Evolutionary conservation across 2,888 invertebrate genomes (phyloP).

Genomic region (Xanthorhoe designata): DNA sequence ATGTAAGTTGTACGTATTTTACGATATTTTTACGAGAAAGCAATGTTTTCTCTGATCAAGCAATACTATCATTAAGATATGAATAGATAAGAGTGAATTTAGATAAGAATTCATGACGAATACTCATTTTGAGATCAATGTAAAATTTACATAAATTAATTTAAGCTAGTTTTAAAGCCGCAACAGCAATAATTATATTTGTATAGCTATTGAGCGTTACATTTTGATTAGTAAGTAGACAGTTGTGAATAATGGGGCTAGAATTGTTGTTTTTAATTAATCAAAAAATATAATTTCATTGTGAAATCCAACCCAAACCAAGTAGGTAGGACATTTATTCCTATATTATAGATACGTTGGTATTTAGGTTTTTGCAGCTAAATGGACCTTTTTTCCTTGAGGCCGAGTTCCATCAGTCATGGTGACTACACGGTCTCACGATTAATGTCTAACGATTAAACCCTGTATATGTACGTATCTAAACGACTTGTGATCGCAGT

Average conservation of each 20-base stretch:
- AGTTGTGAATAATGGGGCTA: slow-evolving; percentile 80
- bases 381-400: not conserved
- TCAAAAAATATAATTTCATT: slow-evolving; percentile 70
- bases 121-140: slow-evolving; percentile 83
- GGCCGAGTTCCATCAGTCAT: not conserved
- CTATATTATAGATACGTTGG: not conserved
- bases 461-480: not conserved
- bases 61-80: slow-evolving; percentile 79
- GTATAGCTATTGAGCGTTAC: slow-evolving; percentile 85
- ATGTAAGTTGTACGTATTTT: slow-evolving; percentile 62
- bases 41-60: slow-evolving; percentile 80
- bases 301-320: slow-evolving; percentile 56
- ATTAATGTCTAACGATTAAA: not conserved
- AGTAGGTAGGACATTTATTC: slow-evolving; percentile 38
- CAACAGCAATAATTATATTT: slow-evolving; percentile 85
- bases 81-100: slow-evolving; percentile 71
- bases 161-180: slow-evolving; percentile 60
- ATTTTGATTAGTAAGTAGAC: slow-evolving; percentile 82
- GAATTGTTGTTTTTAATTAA: slow-evolving; percentile 79
- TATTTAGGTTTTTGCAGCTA: not conserved
- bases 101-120: slow-evolving; percentile 71
- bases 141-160: slow-evolving; percentile 72
- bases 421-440: not conserved
- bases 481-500: not conserved
- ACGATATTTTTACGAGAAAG: slow-evolving; percentile 71